A percentile compares a stretch with the other conserved stretches of the same genome.
phyloP scores from a whole-genome alignment of 2,113 vertebrate genomes.

The Malurus cyaneus region DNA sequence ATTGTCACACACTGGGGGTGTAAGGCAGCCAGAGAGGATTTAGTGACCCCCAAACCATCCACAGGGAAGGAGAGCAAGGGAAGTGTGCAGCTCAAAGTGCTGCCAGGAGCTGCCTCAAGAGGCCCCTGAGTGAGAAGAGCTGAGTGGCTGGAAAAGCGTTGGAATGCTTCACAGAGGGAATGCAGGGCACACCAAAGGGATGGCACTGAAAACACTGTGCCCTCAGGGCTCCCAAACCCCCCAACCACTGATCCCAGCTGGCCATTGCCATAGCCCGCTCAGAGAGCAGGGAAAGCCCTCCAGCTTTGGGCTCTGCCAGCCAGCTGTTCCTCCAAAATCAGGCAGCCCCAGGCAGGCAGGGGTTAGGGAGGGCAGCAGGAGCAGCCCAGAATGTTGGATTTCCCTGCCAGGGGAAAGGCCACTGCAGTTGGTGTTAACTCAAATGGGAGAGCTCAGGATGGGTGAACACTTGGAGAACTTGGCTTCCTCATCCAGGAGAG shows the following conservation, averaged over 20 bases:
- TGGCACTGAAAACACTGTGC: too few species aligned
- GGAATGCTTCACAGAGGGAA: fast-evolving
- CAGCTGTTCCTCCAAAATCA: too few species aligned
- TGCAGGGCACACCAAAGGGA: neutral
- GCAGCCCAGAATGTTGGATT: too few species aligned
- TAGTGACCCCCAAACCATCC: neutral
- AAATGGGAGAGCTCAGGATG: too few species aligned
- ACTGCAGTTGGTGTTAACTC: too few species aligned
- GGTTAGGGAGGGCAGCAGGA: too few species aligned
- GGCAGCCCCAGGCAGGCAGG: too few species aligned
- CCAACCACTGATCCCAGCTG: fast-evolving
- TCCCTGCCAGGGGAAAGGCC: too few species aligned
- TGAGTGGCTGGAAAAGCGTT: neutral
- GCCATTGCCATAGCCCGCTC: too few species aligned
- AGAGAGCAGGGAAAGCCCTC: neutral
- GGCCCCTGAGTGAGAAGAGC: neutral
- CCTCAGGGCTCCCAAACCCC: neutral
- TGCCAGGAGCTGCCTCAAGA: neutral
- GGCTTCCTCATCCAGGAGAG: neutral
- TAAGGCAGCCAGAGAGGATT: slow-evolving; percentile 1
- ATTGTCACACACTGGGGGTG: neutral
- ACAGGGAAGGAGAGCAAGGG: neutral
- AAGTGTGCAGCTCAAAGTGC: neutral
- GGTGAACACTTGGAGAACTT: too few species aligned
- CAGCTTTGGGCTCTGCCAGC: neutral